A percentile compares a stretch with the other conserved stretches of the same genome.
Evolutionary conservation across 2,797 vertebrate genomes (phyloP).

Genomic region (Chelon auratus): DNA sequence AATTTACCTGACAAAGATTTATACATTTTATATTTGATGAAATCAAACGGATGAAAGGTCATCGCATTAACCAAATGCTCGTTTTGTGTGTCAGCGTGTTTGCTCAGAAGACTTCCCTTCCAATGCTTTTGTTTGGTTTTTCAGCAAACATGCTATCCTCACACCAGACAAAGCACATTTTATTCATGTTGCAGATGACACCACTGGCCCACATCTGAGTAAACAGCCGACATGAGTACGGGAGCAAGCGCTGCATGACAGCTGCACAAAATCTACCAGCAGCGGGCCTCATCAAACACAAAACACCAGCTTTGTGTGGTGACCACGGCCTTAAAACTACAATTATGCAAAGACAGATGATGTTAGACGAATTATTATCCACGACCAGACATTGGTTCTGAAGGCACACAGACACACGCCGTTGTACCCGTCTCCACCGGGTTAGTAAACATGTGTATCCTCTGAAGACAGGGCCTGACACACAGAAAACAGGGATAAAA

Average conservation of each 20-base stretch:
- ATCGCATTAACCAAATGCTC: conserved; percentile 17
- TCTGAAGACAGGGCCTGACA: conserved; percentile 55
- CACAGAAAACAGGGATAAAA: conserved; percentile 56
- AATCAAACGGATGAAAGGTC: conserved; percentile 20
- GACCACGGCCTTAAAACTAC: conserved; percentile 57
- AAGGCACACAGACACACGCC: conserved; percentile 45
- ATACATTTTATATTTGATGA: conserved; percentile 11
- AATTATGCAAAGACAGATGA: conserved; percentile 71
- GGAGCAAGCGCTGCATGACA: conserved; percentile 52
- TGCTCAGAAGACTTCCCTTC: conserved; percentile 20
- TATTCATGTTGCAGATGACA: conserved; percentile 68
- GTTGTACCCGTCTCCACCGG: conserved; percentile 15
- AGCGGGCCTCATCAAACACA: conserved; percentile 59
- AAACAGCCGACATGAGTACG: conserved; percentile 65
- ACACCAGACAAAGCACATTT: conserved; percentile 62
- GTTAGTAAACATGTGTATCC: conserved; percentile 70
- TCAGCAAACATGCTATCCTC: conserved; percentile 43
- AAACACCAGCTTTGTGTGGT: conserved; percentile 40
- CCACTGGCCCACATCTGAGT: conserved; percentile 65
- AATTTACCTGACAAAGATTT: background rate
- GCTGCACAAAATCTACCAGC: conserved; percentile 67
- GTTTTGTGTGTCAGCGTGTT: conserved; percentile 29
- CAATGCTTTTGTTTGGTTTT: conserved; percentile 40
- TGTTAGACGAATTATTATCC: conserved; percentile 64
- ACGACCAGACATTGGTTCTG: conserved; percentile 57